phyloP scores from a whole-genome alignment of 2,113 vertebrate species.

The Serinus canaria region DNA sequence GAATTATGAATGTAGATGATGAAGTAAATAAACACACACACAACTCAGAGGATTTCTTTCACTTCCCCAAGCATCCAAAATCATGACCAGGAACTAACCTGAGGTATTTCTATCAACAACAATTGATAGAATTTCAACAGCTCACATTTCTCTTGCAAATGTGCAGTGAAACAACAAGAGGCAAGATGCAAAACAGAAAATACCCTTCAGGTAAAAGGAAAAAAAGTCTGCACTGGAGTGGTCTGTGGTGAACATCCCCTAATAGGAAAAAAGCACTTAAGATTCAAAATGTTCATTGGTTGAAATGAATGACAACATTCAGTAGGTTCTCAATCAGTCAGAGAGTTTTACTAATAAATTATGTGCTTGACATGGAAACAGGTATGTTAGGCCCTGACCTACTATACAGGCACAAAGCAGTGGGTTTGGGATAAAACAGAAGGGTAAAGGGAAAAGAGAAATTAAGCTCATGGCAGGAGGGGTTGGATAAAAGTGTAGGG shows the following conservation, averaged over 20 bases:
- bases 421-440: neutral
- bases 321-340: neutral
- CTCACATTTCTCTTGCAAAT: neutral
- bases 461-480: neutral
- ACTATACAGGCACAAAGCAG: neutral
- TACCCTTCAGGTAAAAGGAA: neutral
- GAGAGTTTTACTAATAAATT: neutral
- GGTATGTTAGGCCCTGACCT: neutral
- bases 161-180: neutral
- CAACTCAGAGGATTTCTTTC: neutral
- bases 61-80: neutral
- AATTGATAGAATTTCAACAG: neutral
- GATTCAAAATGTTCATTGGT: neutral
- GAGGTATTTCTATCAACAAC: neutral
- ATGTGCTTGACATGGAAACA: neutral
- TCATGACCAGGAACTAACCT: neutral
- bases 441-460: neutral
- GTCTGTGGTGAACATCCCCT: neutral
- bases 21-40: neutral
- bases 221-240: neutral
- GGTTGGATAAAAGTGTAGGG: neutral
- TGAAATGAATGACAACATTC: neutral
- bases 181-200: neutral
- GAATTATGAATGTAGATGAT: neutral
- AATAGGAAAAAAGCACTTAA: neutral